Conservation (phyloP, 2,797 vertebrate genomes). For the Spheniscus humboldti region DNA sequence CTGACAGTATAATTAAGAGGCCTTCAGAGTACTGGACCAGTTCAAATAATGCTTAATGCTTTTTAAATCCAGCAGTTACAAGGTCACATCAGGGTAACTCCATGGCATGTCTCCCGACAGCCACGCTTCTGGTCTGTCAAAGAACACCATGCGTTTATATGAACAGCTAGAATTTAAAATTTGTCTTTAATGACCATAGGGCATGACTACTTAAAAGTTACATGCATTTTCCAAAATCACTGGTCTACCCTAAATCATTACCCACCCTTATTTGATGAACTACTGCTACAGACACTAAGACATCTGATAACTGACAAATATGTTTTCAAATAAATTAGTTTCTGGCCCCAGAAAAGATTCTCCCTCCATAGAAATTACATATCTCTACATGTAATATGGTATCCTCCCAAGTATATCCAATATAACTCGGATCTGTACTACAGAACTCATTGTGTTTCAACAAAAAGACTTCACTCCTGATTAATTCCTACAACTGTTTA, state of each 20-base stretch:
- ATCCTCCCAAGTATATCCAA: neutral
- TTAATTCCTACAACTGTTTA: neutral
- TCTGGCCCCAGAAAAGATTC: neutral
- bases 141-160: neutral
- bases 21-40: neutral
- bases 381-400: accelerated
- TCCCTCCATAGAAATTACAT: neutral
- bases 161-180: neutral
- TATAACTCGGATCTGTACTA: neutral
- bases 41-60: constrained; percentile 5
- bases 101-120: neutral
- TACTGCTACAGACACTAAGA: neutral
- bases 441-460: neutral
- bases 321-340: neutral
- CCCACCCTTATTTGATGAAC: neutral
- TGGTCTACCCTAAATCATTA: neutral
- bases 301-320: neutral
- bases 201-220: neutral
- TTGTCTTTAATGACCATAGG: neutral
- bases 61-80: constrained; percentile 16
- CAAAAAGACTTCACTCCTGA: neutral
- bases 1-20: neutral
- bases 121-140: neutral
- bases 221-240: neutral
- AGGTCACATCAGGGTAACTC: constrained; percentile 7